phyloP scores from a whole-genome alignment of 2,888 invertebrate genomes.

The Hermaeophaga mercurialis region DNA sequence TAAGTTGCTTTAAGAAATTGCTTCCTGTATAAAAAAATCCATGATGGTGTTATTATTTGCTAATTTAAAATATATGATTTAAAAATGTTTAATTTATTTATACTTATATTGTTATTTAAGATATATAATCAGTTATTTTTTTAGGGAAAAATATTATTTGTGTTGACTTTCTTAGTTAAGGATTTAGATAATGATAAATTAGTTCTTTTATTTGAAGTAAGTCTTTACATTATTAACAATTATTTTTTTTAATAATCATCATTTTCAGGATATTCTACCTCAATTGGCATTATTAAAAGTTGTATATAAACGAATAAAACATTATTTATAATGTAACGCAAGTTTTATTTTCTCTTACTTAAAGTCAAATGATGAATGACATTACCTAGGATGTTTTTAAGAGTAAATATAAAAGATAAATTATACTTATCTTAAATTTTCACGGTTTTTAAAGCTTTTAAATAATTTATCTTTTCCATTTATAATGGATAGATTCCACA shows the following conservation, averaged over 20 bases:
- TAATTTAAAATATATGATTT: not conserved
- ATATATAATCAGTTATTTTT: too few relatives aligned
- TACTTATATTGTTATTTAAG: conserved; percentile 4
- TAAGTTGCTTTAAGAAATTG: too few relatives aligned
- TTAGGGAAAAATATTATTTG: conserved; percentile 32
- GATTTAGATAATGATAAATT: conserved; percentile 25
- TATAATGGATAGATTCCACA: too few relatives aligned
- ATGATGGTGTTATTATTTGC: not conserved
- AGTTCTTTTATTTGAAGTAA: conserved; percentile 33
- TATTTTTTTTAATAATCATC: conserved; percentile 6
- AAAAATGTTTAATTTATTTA: too few relatives aligned
- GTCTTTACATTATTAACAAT: conserved; percentile 9
- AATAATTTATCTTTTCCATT: too few relatives aligned
- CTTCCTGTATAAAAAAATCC: not conserved
- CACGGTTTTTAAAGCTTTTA: too few relatives aligned
- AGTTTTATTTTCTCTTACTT: too few relatives aligned
- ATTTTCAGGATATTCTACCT: conserved; percentile 33
- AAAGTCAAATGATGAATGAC: too few relatives aligned
- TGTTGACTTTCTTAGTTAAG: conserved; percentile 28
- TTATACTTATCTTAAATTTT: too few relatives aligned
- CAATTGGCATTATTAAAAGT: conserved; percentile 28
- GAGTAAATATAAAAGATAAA: too few relatives aligned
- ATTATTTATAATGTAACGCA: not conserved
- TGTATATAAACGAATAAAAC: conserved; percentile 19
- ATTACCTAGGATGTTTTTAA: too few relatives aligned